Evolutionary conservation across 1,140 invertebrate species (phyloP).

Genomic region (Oncopodura yosiiana): DNA sequence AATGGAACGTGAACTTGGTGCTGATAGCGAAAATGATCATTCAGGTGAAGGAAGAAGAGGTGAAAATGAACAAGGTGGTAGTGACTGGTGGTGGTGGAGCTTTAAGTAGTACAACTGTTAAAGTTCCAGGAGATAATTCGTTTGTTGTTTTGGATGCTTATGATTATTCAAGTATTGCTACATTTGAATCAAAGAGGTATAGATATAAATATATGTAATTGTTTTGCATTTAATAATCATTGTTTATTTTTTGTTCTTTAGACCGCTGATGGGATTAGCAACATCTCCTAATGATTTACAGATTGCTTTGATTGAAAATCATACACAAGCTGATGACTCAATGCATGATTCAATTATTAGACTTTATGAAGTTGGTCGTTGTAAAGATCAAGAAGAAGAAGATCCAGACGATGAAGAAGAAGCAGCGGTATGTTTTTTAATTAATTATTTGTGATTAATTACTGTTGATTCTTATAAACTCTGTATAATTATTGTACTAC

Average conservation of each 20-base stretch:
- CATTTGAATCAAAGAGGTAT: constrained; percentile 69
- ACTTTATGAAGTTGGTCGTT: constrained; percentile 67
- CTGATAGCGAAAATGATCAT: constrained; percentile 11
- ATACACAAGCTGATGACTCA: constrained; percentile 56
- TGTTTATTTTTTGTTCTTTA: constrained; percentile 1
- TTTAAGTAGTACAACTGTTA: constrained; percentile 51
- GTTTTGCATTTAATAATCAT: constrained; percentile 31
- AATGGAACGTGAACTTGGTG: constrained; percentile 11
- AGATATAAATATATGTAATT: constrained; percentile 58
- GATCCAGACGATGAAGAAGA: constrained; percentile 43
- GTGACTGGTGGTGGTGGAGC: constrained; percentile 57
- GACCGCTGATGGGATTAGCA: constrained; percentile 14
- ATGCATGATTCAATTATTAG: constrained; percentile 72
- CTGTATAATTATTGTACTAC: constrained; percentile 38
- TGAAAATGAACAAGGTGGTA: constrained; percentile 61
- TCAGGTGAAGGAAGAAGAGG: too few species aligned
- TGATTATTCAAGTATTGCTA: constrained; percentile 88
- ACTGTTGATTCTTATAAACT: constrained; percentile 12
- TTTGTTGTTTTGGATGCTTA: constrained; percentile 88
- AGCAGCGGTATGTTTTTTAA: constrained; percentile 45
- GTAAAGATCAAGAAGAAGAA: constrained; percentile 62
- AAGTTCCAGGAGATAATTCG: constrained; percentile 63
- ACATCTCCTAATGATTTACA: constrained; percentile 41
- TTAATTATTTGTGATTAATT: constrained; percentile 35
- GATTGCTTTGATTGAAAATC: constrained; percentile 72